Evolutionary conservation across 2,113 vertebrate genomes (phyloP), one percentile per base, ranked within the genome.

Genomic region (Myotis davidii): DNA sequence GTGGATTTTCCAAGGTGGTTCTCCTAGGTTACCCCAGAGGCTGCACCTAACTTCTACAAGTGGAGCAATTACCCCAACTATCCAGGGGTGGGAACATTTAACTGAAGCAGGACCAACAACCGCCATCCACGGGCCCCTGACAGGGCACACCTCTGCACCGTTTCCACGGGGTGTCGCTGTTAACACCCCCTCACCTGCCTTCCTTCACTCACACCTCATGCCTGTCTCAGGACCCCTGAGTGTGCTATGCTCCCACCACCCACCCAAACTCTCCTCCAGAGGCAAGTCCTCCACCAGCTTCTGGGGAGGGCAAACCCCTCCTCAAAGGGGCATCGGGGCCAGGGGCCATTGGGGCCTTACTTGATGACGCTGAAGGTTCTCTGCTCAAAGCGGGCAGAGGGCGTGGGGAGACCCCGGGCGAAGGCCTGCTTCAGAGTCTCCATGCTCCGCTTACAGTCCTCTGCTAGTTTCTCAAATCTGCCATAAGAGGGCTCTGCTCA

Each of bases 341-440:
- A 9, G 25, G 37, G 48, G 70, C n/a, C 20, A 13, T 5, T 0
- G 1, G 52, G 52, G 91, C 78, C 97, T 99, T 91, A 99, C 99
- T 99, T 99, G 97, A 99, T 69, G 18, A 98, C n/a, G 27, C 97
- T 99, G 97, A 99, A 97, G 32, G 99, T 99, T 87, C 99, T 98
- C 97, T 99, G 99, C 97, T 99, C 99, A 0, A 98, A 99, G 97
- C 95, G 99, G 97, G 98, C 98, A 21, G 91, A 97, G 2, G 99
- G 99, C 0, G 98, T 98, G 0, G 99, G 98, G 16, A 97, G 98
- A 13, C 99, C 99, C 11, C 99, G 98, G 67, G 97, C 94, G 0
- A 99, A 98, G 10, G 98, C 98, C 48, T 98, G 98, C 97, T 99
- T 99, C 91, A 99, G 96, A 7, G 98, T 96, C 34, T 99, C 99